Conservation (phyloP, 2,113 vertebrate genomes). For the Talpa occidentalis region DNA sequence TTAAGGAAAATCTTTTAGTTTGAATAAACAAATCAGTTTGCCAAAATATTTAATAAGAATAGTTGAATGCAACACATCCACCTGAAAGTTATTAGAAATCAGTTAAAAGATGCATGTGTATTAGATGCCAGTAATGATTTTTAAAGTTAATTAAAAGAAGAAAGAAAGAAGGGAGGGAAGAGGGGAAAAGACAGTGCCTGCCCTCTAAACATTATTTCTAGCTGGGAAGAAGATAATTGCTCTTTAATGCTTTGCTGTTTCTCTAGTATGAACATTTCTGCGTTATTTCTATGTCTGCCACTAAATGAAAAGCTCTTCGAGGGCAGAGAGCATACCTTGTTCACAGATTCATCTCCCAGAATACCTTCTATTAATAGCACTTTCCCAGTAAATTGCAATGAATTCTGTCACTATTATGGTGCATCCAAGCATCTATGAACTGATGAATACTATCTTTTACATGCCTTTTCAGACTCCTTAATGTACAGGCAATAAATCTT, state of each 20-base stretch:
- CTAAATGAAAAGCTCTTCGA: conserved; percentile 19
- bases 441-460: not conserved
- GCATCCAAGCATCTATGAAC: not conserved
- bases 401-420: not conserved
- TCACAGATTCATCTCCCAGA: not conserved
- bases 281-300: not conserved
- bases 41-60: conserved; percentile 19
- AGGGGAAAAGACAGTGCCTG: not conserved
- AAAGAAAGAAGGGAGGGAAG: not conserved
- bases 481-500: not conserved
- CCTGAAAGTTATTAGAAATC: conserved; percentile 30
- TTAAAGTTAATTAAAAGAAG: conserved; percentile 24
- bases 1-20: not conserved
- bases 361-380: conserved; percentile 12
- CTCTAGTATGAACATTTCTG: not conserved
- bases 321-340: not conserved
- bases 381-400: conserved; percentile 7
- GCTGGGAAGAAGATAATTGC: not conserved
- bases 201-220: not conserved
- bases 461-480: not conserved
- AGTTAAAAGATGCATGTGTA: not conserved
- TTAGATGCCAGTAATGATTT: conserved; percentile 17
- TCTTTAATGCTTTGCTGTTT: not conserved
- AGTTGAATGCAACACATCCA: not conserved
- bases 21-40: conserved; percentile 18